Base-by-base conservation (phyloP, 2,888 invertebrate genomes). In the Dynastes maya region DNA sequence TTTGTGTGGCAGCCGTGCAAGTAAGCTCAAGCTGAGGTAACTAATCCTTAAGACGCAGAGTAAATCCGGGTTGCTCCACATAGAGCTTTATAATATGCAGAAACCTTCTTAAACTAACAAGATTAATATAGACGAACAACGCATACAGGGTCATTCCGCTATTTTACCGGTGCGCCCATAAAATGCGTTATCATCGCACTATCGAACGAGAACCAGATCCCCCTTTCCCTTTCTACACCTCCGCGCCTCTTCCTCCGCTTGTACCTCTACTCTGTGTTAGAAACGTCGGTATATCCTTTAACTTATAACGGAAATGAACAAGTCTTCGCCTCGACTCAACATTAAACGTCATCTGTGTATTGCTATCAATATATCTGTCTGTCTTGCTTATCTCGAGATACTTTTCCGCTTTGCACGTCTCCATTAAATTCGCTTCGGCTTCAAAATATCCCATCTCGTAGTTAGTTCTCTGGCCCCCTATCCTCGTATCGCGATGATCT, bases 71-170 rank as follows among this genome's bases (percentile, higher is more conserved):
- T 87, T 86, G 86, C 86, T 88, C 86, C 84, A 85, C 85, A 87
- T 91, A 91, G 91, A 92, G 91, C 92, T 91, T 87, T 90, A 91
- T 92, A 92, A 92, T 92, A 92, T 92, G 92, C 91, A 91, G 92
- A 92, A 92, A 92, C 92, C 92, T 92, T 92, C 92, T 92, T 92
- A 92, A 91, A 91, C 92, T 92, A 92, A 92, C 92, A 92, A 91
- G 92, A 92, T 92, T 92, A 92, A 91, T 92, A 91, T 89, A 90
- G 88, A 90, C 91, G 91, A 91, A 91, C 89, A 89, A 89, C 27
- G 55, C 91, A 89, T 91, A 90, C 90, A 84, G 85, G 83, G 72
- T 72, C 72, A 72, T 40, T 61, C 45, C 55, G 71, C 22, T 61
- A 72, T 72, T 61, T 72, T 61, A 61, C 45, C 45, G 68, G 45